These are phyloP conservation scores for Zaprionus gabonicus DNA, from an alignment of 1,140 invertebrate genomes.

Conservation along the genomic window DNA sequence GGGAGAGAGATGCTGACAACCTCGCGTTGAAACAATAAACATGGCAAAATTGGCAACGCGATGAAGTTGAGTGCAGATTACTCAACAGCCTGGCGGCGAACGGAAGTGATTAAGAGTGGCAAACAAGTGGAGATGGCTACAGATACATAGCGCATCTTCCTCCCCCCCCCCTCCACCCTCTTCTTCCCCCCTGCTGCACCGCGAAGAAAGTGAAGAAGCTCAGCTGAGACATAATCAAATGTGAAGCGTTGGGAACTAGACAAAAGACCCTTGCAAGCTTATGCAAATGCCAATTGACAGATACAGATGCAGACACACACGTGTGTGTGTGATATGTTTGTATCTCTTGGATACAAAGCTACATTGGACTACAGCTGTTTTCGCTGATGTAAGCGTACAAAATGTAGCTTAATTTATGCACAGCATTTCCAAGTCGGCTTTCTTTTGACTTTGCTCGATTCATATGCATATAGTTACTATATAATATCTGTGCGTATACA, in stretches of 20 bases:
- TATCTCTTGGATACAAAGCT: conserved; percentile 22
- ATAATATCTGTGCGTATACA: conserved; percentile 16
- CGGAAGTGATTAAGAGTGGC: conserved; percentile 77
- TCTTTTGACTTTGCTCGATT: conserved; percentile 58
- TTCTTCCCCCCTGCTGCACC: not conserved
- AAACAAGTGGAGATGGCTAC: conserved; percentile 37
- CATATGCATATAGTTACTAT: conserved; percentile 6
- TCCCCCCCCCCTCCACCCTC: not conserved
- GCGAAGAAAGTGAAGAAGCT: conserved; percentile 73
- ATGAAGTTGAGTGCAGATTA: conserved; percentile 57
- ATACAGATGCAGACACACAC: conserved; percentile 21
- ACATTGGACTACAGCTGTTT: conserved; percentile 57
- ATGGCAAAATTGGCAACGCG: conserved; percentile 49
- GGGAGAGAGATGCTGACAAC: not conserved
- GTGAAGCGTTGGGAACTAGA: conserved; percentile 51
- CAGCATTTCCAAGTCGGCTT: conserved; percentile 72
- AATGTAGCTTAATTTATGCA: conserved; percentile 75
- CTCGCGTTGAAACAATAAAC: conserved; percentile 37
- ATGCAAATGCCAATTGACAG: conserved; percentile 65
- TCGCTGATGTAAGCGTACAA: conserved; percentile 67
- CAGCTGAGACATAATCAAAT: conserved; percentile 37
- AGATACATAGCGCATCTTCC: conserved; percentile 27
- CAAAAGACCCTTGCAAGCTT: conserved; percentile 65
- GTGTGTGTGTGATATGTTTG: conserved; percentile 13
- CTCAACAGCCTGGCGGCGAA: conserved; percentile 60